Conservation (phyloP, 2,888 invertebrate genomes). For the Kryphioiulus occultus region DNA sequence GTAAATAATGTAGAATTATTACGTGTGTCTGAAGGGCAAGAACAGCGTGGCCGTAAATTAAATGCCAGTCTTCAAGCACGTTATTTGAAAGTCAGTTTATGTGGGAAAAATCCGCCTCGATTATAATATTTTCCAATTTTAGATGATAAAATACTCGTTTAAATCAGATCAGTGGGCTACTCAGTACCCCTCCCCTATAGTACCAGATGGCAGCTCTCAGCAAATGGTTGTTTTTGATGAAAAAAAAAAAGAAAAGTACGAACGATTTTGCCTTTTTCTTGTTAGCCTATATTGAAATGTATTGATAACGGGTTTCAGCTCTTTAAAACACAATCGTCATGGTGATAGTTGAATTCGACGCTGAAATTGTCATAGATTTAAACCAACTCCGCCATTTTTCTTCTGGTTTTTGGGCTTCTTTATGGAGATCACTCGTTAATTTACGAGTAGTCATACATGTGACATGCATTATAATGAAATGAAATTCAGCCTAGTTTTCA, state of each 20-base stretch:
- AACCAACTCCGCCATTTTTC: not conserved
- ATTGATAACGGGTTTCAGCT: not conserved
- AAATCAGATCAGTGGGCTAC: slow-evolving; percentile 22
- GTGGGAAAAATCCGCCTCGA: not conserved
- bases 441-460: not conserved
- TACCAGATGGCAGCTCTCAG: not conserved
- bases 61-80: not conserved
- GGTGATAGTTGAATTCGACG: not conserved
- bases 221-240: not conserved
- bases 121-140: not conserved
- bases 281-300: not conserved
- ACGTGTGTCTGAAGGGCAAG: not conserved
- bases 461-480: slow-evolving; percentile 2
- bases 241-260: not conserved
- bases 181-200: not conserved
- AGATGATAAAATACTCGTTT: slow-evolving; percentile 8
- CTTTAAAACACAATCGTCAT: not conserved
- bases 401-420: not conserved
- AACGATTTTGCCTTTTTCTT: not conserved
- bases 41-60: not conserved
- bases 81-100: slow-evolving; percentile 18
- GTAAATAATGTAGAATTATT: not conserved
- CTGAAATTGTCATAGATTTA: not conserved
- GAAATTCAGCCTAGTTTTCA: not conserved
- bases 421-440: not conserved